Conservation (phyloP, 2,888 invertebrate species). For the Trichopria drosophilae region DNA sequence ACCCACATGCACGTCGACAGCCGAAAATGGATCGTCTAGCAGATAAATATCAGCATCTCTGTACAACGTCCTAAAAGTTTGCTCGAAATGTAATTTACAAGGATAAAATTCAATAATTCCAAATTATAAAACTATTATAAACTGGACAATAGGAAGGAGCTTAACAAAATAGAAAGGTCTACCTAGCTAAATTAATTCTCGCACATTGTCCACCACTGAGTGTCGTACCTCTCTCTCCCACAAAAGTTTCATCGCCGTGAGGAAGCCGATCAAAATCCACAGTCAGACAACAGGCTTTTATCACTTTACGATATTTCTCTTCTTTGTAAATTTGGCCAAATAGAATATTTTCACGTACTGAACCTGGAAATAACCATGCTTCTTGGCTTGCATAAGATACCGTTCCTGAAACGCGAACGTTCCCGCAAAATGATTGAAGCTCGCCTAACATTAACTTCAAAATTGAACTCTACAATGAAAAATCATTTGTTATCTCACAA, state of each 20-base stretch:
- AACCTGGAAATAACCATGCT: constrained; percentile 75
- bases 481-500: background rate
- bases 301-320: constrained; percentile 60
- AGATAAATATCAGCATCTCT: constrained; percentile 76
- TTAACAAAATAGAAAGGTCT: constrained; percentile 28
- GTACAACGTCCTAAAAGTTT: constrained; percentile 70
- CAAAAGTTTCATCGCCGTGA: constrained; percentile 72
- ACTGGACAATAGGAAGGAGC: constrained; percentile 54
- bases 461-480: constrained; percentile 61
- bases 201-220: constrained; percentile 82
- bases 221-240: constrained; percentile 77
- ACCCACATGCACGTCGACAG: constrained; percentile 77
- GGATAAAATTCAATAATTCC: too few species aligned
- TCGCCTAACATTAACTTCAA: constrained; percentile 74
- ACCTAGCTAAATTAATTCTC: constrained; percentile 72
- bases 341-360: constrained; percentile 76
- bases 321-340: constrained; percentile 71
- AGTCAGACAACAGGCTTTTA: constrained; percentile 67
- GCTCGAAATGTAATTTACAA: background rate
- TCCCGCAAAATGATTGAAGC: constrained; percentile 66
- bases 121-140: too few species aligned
- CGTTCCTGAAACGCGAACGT: constrained; percentile 65
- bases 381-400: constrained; percentile 78
- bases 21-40: constrained; percentile 78
- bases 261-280: constrained; percentile 73